Evolutionary conservation across 1,140 invertebrate genomes (phyloP).

Genomic region (Cardiocondyla obscurior): DNA sequence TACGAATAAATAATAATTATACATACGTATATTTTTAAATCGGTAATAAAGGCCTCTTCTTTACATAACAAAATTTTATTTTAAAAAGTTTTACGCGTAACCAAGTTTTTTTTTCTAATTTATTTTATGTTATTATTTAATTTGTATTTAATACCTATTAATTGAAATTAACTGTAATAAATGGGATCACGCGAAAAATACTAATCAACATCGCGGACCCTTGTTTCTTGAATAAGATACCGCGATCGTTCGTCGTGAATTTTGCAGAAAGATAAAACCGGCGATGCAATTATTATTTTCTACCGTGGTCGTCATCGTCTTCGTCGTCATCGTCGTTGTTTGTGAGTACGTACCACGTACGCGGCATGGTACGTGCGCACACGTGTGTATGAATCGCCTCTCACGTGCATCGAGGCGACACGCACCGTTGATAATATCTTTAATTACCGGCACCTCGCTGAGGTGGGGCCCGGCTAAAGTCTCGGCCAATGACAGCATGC

Average conservation of each 20-base stretch:
- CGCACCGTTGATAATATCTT: constrained; percentile 82
- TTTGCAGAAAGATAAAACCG: constrained; percentile 56
- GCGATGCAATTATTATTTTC: constrained; percentile 66
- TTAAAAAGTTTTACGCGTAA: neutral
- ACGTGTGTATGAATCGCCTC: constrained; percentile 58
- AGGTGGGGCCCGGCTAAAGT: constrained; percentile 38
- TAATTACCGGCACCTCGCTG: constrained; percentile 77
- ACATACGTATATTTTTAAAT: too few relatives aligned
- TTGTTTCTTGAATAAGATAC: constrained; percentile 8
- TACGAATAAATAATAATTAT: constrained; percentile 13
- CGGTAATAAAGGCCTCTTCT: too few relatives aligned
- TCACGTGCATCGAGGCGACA: constrained; percentile 75
- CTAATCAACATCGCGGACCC: neutral
- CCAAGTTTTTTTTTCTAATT: neutral
- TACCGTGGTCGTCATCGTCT: neutral
- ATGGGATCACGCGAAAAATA: neutral
- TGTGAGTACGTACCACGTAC: constrained; percentile 56
- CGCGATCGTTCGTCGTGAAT: constrained; percentile 39
- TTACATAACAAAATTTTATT: neutral
- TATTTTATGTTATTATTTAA: neutral
- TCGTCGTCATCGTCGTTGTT: constrained; percentile 7
- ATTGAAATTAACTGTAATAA: neutral
- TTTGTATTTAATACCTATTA: neutral
- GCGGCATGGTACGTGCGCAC: constrained; percentile 60
- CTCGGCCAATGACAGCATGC: constrained; percentile 56